Evolutionary conservation across 2,797 vertebrate species (phyloP).

Genomic region (Poliocrania exsul): DNA sequence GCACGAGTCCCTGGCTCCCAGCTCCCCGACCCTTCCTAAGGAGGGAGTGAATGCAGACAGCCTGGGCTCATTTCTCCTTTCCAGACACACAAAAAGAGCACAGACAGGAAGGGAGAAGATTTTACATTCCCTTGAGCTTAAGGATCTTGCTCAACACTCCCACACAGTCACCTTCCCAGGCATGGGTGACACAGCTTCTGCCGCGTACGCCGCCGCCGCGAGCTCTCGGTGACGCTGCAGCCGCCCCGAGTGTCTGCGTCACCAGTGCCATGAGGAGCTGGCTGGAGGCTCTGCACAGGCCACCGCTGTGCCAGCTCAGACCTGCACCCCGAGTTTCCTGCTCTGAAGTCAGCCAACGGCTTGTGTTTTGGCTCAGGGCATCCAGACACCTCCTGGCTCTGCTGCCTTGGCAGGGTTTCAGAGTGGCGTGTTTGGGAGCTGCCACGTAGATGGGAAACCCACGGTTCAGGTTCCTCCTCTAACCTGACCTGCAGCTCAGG

Average conservation of each 20-base stretch:
- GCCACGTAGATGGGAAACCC: not conserved
- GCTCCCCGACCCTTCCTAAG: not conserved
- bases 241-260: fast-evolving
- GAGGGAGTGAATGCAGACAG: fast-evolving
- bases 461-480: fast-evolving
- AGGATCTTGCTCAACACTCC: slow-evolving; percentile 27
- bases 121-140: not conserved
- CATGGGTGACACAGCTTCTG: not conserved
- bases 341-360: not conserved
- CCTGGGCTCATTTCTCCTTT: not conserved
- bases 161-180: not conserved
- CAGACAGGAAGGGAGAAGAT: not conserved
- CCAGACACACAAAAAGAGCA: not conserved
- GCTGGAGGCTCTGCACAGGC: not conserved
- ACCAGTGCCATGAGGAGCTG: not conserved
- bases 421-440: fast-evolving
- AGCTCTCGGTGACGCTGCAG: not conserved
- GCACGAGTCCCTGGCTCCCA: not conserved
- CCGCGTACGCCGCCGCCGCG: fast-evolving
- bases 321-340: not conserved
- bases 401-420: not conserved
- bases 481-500: not conserved
- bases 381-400: not conserved
- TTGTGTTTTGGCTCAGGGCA: not conserved
- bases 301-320: not conserved